Evolutionary conservation across 2,888 invertebrate genomes (phyloP), one percentile per base, ranked within the genome.

Genomic region (Volucella zonaria): DNA sequence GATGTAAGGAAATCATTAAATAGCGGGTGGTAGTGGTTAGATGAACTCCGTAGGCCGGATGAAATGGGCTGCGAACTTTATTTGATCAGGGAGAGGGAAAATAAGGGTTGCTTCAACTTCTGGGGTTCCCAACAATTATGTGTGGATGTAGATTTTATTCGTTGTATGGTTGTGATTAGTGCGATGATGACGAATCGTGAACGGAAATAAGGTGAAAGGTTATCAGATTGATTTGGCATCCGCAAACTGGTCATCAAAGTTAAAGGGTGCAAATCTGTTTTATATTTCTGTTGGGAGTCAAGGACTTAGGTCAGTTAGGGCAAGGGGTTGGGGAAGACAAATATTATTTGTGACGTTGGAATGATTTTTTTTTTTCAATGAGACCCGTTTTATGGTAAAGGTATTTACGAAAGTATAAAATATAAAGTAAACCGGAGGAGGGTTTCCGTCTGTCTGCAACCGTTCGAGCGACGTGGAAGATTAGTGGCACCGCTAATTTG

Each of bases 151-250:
- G 6, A 15, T 31, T 4, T 71, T 59, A 78, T 78, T 66, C 18
- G 14, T 51, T 71, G 49, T 49, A 15, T 56, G 40, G 12, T 31
- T 43, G 47, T 56, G 70, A 78, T 70, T 70, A 62, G 77, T 8
- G 9, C n/a, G 38, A 61, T 3, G 40, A 38, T 43, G 42, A 3
- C n/a, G 8, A 64, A 14, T 47, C 62, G 18, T 12, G 14, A 61
- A 67, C 2, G 51, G 64, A 62, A 71, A 71, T 64, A 43, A 38
- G 58, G 74, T 59, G 79, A 70, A 74, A 51, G 61, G 62, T 77
- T 77, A 82, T 73, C 47, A 67, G 52, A 83, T 75, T 70, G 71
- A 66, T 75, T 71, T 61, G 66, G 43, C 18, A 56, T 56, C 49
- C 31, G 6, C 4, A 31, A 31, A 31, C 10, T 49, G 47, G 56